phyloP scores from a whole-genome alignment of 1,140 invertebrate species.

The Neodiprion fabricii region DNA sequence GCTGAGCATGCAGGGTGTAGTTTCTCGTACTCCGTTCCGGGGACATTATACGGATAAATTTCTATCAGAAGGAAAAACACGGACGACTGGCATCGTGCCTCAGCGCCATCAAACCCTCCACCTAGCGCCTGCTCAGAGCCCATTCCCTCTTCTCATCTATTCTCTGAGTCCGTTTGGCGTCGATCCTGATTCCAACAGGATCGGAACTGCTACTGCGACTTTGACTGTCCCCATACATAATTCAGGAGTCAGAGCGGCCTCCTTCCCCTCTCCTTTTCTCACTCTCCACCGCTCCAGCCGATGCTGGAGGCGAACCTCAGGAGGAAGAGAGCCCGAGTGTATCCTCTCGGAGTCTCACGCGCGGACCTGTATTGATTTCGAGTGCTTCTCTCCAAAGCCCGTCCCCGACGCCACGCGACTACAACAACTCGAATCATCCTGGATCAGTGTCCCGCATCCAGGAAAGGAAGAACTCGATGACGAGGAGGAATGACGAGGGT shows the following conservation, averaged over 20 bases:
- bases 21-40: too few relatives aligned
- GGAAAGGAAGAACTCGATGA: background rate
- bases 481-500: background rate
- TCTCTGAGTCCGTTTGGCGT: background rate
- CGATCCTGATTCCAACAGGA: background rate
- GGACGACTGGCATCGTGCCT: too few relatives aligned
- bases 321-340: background rate
- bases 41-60: too few relatives aligned
- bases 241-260: background rate
- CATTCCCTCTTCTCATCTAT: background rate
- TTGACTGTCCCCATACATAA: constrained; percentile 7
- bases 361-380: constrained; percentile 6
- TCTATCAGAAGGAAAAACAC: too few relatives aligned
- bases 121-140: background rate
- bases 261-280: background rate
- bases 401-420: background rate
- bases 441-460: background rate
- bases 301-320: background rate
- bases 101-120: too few relatives aligned
- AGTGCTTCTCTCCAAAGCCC: background rate
- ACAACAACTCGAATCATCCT: background rate
- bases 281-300: background rate
- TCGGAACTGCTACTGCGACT: background rate
- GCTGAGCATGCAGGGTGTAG: too few relatives aligned
- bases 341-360: background rate